These are phyloP conservation scores for Drosophila bipectinata DNA, from an alignment of 1,140 invertebrate species.

Conservation along the genomic window DNA sequence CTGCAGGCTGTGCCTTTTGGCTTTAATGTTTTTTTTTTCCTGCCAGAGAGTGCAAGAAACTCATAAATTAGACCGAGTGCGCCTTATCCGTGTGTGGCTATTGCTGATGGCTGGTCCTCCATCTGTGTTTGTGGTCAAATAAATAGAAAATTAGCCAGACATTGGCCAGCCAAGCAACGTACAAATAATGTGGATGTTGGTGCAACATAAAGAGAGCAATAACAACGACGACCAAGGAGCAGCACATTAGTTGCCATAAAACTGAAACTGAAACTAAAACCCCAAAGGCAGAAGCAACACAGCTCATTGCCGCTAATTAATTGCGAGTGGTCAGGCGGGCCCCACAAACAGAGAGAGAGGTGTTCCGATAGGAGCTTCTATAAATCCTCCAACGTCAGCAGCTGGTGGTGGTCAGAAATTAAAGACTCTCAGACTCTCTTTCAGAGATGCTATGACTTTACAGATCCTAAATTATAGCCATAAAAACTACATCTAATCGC, in stretches of 20 bases:
- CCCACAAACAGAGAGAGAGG: conserved; percentile 15
- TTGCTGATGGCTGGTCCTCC: conserved; percentile 28
- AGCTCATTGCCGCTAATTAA: conserved; percentile 79
- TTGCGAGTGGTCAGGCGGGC: conserved; percentile 68
- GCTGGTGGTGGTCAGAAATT: conserved; percentile 29
- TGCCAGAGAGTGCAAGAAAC: conserved; percentile 70
- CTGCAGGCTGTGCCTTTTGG: conserved; percentile 13
- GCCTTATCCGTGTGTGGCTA: conserved; percentile 35
- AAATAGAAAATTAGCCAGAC: conserved; percentile 82
- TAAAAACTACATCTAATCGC: conserved; percentile 1
- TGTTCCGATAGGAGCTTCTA: conserved; percentile 29
- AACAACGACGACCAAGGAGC: conserved; percentile 34
- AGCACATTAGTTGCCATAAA: conserved; percentile 69
- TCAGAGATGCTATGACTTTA: not conserved
- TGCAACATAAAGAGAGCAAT: conserved; percentile 53
- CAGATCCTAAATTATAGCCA: not conserved
- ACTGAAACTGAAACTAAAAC: conserved; percentile 31
- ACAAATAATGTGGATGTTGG: conserved; percentile 61
- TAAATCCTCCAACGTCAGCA: conserved; percentile 48
- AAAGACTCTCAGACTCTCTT: conserved; percentile 15
- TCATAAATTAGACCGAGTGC: conserved; percentile 68
- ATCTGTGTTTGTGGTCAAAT: conserved; percentile 71
- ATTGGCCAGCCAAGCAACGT: conserved; percentile 60
- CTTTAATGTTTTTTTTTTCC: conserved; percentile 36
- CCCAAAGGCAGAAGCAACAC: conserved; percentile 54